Evolutionary conservation across 2,888 invertebrate species (phyloP), one percentile per base, ranked within the genome.

Genomic region (Nematopogon swammerdamellus): DNA sequence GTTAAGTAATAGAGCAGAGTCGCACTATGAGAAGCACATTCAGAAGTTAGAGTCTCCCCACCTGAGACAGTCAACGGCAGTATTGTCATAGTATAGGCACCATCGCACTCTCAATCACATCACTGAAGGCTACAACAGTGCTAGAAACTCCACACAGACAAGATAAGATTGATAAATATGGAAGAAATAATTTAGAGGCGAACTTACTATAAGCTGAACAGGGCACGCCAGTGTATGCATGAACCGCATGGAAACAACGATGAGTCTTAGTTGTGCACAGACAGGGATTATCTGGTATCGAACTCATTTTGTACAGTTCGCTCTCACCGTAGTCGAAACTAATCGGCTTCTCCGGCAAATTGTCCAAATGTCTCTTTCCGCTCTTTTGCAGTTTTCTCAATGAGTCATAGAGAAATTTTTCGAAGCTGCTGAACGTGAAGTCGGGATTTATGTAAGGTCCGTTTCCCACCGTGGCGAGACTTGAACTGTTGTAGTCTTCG

Each of bases 181-280:
- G 8, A 6, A 25, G 25, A 6, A 25, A 8, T 25, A 25, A 6
- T 25, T 25, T 6, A 25, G 8, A 25, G 4, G 8, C 4, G 49
- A 60, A 86, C 91, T 88, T 80, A 92, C 92, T 84, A 68, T 92
- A 92, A 43, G 92, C 91, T 42, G 91, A 91, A 67, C 92, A 92
- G 2, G 95, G 95, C 50, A 94, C 82, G 10, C 91, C 91, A 2
- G 94, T 94, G 64, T 95, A 95, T 19, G 95, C 94, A 67, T 95
- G 94, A 10, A 93, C 88, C 2, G 94, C 93, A 65, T 95, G 95
- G 64, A 89, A 88, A 72, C 95, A 95, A 56, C 93, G 83, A 65
- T 95, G 92, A 2, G 95, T 95, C 62, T 89, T 89, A 57, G 88
- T 90, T 14, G 92, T 92, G 65, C 95, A 95, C 51, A 89, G 81